Evolutionary conservation across 1,140 invertebrate genomes (phyloP), one percentile per base, ranked within the genome.

Genomic region (Neuroterus valhalla): DNA sequence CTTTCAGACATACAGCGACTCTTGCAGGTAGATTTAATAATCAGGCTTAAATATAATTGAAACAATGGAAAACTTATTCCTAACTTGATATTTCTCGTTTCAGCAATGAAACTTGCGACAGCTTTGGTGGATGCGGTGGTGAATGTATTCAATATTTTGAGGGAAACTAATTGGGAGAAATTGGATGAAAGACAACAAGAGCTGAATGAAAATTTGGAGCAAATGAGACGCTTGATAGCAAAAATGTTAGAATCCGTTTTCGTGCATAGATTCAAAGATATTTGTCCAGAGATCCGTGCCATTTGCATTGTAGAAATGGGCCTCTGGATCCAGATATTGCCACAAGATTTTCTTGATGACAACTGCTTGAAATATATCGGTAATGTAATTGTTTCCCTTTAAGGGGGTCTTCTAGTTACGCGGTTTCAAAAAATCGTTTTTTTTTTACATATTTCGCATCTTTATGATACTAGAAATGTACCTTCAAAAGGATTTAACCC

Each of bases 231-330:
- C 85, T 99, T 99, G 98, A 91, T 99, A 19, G 98, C 97, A 0
- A 99, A 99, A 85, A 98, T 99, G 94, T 99, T 99, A 89, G 99
- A 99, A 90, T 98, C 97, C 17, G 98, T 99, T 1, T 99, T 99
- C 89, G 98, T 99, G 12, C 98, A 99, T 90, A 92, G 98, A 82
- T 99, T 99, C 89, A 93, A 98, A 80, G 99, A 99, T 87, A 98
- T 97, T 0, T 90, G 99, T 73, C 97, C 98, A 1, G 98, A 99
- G 90, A 99, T 99, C 68, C 90, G 99, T 74, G 94, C 96, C 0
- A 99, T 99, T 84, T 99, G 98, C 84, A 99, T 99, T 96, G 94
- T 95, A 42, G 99, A 99, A 91, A 98, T 99, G 82, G 99, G 98
- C 11, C 94, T 98, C 66, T 99, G 98, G 98, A 99, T 99, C 98